Evolutionary conservation across 2,797 vertebrate genomes (phyloP), one percentile per base, ranked within the genome.

Genomic region (Nyctalus aviator): DNA sequence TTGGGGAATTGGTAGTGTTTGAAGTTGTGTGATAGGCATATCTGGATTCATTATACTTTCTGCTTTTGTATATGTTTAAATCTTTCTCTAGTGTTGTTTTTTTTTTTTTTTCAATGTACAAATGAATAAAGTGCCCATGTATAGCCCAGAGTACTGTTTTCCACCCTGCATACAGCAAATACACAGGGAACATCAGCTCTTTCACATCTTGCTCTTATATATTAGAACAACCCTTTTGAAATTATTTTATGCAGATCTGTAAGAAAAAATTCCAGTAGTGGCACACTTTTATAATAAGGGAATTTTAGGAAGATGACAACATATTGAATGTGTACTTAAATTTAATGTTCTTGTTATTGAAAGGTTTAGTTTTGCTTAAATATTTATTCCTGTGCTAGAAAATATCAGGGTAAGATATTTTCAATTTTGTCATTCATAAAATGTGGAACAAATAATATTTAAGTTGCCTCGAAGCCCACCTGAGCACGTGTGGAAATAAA

Each of bases 311-410:
- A 27, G 30, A 27, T 84, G 32, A 76, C 55, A 90, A 69, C 8
- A n/a, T 46, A 57, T 75, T 89, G 30, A 92, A 48, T 73, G 15
- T 77, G 17, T 14, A 46, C 46, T 90, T 75, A 50, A n/a, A 21
- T 76, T 85, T 90, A 69, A 82, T 77, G 25, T 82, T 84, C 72
- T 81, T 94, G 3, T 55, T 81, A n/a, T 50, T 3, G 13, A 90
- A 87, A 87, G 5, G 4, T 71, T 94, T 94, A 93, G 8, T 44
- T 83, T 92, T 93, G 23, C 59, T 79, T 76, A 81, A 94, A 48
- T 76, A 68, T 76, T 93, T 93, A 55, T 3, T 73, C 17, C 8
- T 14, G 2, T 71, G 11, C 82, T 93, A 75, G 53, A 85, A 96
- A 91, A 87, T 64, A 48, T 35, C 23, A 84, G 17, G 50, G 11